Percentiles rank a stretch among this genome's conserved stretches.
Conservation (phyloP, 2,888 invertebrate genomes). For the Athrips mouffetella region DNA sequence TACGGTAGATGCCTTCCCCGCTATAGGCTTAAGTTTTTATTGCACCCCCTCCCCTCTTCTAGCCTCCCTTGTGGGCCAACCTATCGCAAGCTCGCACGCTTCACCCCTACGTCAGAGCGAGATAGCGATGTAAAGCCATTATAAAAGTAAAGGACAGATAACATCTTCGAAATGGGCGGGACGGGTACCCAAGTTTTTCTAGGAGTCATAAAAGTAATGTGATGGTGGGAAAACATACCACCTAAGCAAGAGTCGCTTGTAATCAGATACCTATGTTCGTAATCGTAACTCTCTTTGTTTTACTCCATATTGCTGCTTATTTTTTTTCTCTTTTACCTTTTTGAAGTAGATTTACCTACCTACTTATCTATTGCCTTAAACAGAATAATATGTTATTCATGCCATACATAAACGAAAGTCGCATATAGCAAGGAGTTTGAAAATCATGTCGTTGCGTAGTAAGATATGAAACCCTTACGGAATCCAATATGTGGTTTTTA, state of each 20-base stretch:
- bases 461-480: too few relatives aligned
- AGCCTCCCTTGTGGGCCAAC: conserved; percentile 36
- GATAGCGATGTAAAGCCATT: conserved; percentile 42
- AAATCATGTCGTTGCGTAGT: too few relatives aligned
- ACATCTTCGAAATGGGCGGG: conserved; percentile 31
- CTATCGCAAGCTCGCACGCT: conserved; percentile 46
- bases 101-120: conserved; percentile 42
- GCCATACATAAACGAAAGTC: too few relatives aligned
- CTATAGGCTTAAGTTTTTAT: conserved; percentile 66
- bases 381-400: too few relatives aligned
- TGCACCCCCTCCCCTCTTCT: conserved; percentile 39
- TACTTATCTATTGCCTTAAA: too few relatives aligned
- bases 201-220: conserved; percentile 1
- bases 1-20: conserved; percentile 30
- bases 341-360: too few relatives aligned
- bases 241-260: not conserved
- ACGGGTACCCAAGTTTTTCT: conserved; percentile 19
- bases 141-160: conserved; percentile 27
- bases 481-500: too few relatives aligned
- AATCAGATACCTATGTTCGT: too few relatives aligned
- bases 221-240: conserved; percentile 1
- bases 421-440: too few relatives aligned
- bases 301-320: too few relatives aligned
- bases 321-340: too few relatives aligned
- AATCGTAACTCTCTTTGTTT: too few relatives aligned